phyloP scores from a whole-genome alignment of 2,797 vertebrate genomes.

The Dallia pectoralis region DNA sequence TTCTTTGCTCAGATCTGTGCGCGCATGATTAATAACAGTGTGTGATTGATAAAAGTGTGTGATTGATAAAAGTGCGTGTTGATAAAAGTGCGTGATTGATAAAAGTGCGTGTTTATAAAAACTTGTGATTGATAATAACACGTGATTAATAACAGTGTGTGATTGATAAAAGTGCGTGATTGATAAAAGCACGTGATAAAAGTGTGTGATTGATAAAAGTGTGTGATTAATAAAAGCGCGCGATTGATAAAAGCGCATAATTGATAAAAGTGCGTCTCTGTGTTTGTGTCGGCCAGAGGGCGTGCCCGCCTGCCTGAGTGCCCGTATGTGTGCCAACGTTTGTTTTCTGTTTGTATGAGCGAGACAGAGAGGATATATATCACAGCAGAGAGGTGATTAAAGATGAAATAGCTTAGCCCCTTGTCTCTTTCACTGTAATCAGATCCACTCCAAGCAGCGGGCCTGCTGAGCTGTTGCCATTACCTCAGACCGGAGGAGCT shows the following conservation, averaged over 20 bases:
- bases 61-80: too few relatives aligned
- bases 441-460: slow-evolving; percentile 16
- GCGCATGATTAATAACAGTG: background rate
- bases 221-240: too few relatives aligned
- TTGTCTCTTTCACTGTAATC: slow-evolving; percentile 15
- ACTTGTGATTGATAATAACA: too few relatives aligned
- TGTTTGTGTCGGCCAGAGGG: background rate
- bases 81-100: too few relatives aligned
- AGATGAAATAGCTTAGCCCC: slow-evolving; percentile 8
- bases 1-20: too few relatives aligned
- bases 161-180: too few relatives aligned
- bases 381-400: slow-evolving; percentile 2
- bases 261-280: background rate
- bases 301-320: background rate
- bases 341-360: slow-evolving; percentile 2
- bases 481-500: slow-evolving; percentile 22
- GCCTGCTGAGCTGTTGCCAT: slow-evolving; percentile 18
- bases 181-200: too few relatives aligned
- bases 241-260: too few relatives aligned
- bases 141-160: too few relatives aligned
- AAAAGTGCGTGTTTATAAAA: too few relatives aligned
- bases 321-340: background rate
- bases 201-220: too few relatives aligned
- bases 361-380: background rate
- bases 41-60: too few relatives aligned